Percentiles rank a stretch among this genome's conserved stretches.
Conservation (phyloP, 2,797 vertebrate genomes). For the Alectoris magna region DNA sequence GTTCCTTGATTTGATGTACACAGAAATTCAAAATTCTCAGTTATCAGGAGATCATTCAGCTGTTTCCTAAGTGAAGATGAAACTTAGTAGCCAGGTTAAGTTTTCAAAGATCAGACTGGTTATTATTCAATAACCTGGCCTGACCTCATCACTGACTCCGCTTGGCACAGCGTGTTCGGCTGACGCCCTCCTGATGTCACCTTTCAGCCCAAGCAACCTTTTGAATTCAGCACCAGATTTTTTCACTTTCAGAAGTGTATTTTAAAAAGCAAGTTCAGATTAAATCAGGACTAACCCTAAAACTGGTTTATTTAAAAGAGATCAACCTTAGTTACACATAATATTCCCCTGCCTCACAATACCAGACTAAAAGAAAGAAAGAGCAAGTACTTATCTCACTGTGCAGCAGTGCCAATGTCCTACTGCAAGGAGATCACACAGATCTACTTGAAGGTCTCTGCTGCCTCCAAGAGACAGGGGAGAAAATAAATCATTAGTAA, state of each 20-base stretch:
- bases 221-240: not conserved
- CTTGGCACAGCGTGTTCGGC: not conserved
- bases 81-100: not conserved
- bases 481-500: not conserved
- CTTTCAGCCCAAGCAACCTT: not conserved
- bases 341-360: not conserved
- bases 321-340: conserved; percentile 20
- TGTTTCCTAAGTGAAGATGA: not conserved
- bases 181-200: not conserved
- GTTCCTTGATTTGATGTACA: not conserved
- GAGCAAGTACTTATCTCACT: not conserved
- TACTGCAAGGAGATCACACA: not conserved
- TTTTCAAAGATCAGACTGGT: not conserved
- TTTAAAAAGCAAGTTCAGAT: not conserved
- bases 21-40: not conserved
- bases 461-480: not conserved
- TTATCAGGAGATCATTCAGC: not conserved
- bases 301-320: conserved; percentile 10
- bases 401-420: not conserved
- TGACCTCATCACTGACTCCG: not conserved
- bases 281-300: not conserved
- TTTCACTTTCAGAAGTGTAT: not conserved
- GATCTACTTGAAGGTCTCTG: not conserved
- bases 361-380: not conserved
- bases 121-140: not conserved